These are phyloP conservation scores for Paralichthys olivaceus DNA, from an alignment of 2,113 vertebrate species.

Conservation along the genomic window DNA sequence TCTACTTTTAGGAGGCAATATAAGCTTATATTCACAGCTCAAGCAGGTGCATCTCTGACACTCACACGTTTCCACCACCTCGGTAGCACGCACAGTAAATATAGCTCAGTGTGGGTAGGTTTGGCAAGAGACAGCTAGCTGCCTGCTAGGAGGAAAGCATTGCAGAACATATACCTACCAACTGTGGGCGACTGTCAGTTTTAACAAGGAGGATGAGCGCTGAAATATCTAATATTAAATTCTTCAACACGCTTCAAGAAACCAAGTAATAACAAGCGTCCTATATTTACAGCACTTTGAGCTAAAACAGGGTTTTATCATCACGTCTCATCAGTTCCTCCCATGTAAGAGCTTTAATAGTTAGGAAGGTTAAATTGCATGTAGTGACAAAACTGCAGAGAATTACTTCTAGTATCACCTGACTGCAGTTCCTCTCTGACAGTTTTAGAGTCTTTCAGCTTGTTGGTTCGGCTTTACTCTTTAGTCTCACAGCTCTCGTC, in stretches of 20 bases:
- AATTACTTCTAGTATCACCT: too few relatives aligned
- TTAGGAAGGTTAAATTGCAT: too few relatives aligned
- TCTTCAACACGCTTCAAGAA: slow-evolving; percentile 30
- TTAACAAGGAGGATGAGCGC: slow-evolving; percentile 55
- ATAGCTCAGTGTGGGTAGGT: slow-evolving; percentile 78
- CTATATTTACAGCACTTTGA: slow-evolving; percentile 4
- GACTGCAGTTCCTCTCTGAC: too few relatives aligned
- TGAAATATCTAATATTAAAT: slow-evolving; percentile 25
- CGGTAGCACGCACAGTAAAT: slow-evolving; percentile 70
- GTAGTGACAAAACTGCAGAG: too few relatives aligned
- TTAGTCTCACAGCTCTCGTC: too few relatives aligned
- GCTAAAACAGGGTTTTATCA: not conserved
- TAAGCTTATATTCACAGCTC: slow-evolving; percentile 53
- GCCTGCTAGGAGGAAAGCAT: slow-evolving; percentile 62
- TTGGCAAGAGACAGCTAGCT: slow-evolving; percentile 71
- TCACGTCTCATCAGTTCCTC: not conserved
- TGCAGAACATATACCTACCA: slow-evolving; percentile 65
- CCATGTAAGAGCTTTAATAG: not conserved
- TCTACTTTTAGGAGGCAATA: slow-evolving; percentile 49
- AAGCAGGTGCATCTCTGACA: slow-evolving; percentile 61
- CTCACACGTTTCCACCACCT: slow-evolving; percentile 67
- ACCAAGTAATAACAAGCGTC: slow-evolving; percentile 10
- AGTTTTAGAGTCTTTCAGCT: too few relatives aligned
- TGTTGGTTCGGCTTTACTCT: too few relatives aligned
- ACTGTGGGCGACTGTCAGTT: slow-evolving; percentile 76